Conservation (phyloP, 2,113 vertebrate genomes). For the Nothoprocta pentlandii region DNA sequence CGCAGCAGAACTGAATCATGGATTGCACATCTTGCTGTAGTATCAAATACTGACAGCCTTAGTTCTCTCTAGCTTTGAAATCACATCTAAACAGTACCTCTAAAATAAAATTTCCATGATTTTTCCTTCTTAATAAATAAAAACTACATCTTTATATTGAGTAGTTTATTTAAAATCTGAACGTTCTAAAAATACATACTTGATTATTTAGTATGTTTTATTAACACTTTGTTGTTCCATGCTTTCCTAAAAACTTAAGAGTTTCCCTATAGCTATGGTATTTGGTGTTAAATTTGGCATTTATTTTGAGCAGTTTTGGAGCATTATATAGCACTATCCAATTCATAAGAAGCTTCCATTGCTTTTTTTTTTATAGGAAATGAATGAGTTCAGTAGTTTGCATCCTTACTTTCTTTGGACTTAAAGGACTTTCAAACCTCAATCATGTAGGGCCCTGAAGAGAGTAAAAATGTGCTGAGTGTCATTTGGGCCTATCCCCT, state of each 20-base stretch:
- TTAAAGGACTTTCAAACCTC: neutral
- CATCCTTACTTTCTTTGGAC: neutral
- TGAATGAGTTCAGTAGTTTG: neutral
- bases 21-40: neutral
- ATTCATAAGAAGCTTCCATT: neutral
- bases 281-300: neutral
- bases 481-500: neutral
- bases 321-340: neutral
- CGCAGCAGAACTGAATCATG: accelerated
- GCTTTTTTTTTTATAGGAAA: neutral
- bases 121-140: neutral
- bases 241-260: neutral
- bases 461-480: neutral
- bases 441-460: accelerated
- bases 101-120: neutral
- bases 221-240: neutral
- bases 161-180: neutral
- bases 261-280: neutral
- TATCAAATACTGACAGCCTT: neutral
- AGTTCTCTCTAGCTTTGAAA: neutral
- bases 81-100: neutral
- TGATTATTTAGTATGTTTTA: neutral
- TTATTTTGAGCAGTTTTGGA: neutral
- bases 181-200: neutral
- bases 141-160: neutral